Evolutionary conservation across 2,797 vertebrate species (phyloP), one percentile per base, ranked within the genome.

Genomic region (Nothura maculosa): DNA sequence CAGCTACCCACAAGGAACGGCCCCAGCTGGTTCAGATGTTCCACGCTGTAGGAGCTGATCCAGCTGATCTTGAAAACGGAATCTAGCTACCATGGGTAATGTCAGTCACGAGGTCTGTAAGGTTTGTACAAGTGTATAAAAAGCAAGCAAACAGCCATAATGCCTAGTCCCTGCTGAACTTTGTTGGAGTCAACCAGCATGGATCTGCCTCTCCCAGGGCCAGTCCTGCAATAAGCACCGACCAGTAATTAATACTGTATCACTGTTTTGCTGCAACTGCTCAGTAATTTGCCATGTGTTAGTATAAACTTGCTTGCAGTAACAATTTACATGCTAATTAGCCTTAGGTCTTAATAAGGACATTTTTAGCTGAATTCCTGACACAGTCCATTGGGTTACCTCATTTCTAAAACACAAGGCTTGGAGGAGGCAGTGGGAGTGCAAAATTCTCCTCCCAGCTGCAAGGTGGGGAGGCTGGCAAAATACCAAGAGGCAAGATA

Each of bases 241-340:
- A 30, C 36, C 4, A 0, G 34, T 30, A 22, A 30, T 48, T 80
- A 82, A 32, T 55, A 27, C 36, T 12, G 48, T 25, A 21, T 50
- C 1, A 1, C 68, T 92, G 32, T 74, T 93, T 48, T 67, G 48
- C 81, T 86, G 78, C 30, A 80, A 12, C 40, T 58, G 73, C 64
- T 82, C 89, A 40, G 64, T 70, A 69, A 70, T 87, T 94, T 91
- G 28, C 58, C 45, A 16, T 22, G 54, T 47, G 70, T 66, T 36
- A 18, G 22, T 62, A 55, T 47, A 62, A 91, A 87, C 93, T 72
- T 87, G 79, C 13, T 92, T 17, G 27, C 36, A 89, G 34, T 85
- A 68, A 87, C 36, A 36, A 25, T 94, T 93, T 89, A 34, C 38
- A 78, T 91, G 87, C 58, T 87, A 85, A 95, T 94, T 47, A 85